Evolutionary conservation across 2,113 vertebrate genomes (phyloP).

Genomic region (Cariama cristata): DNA sequence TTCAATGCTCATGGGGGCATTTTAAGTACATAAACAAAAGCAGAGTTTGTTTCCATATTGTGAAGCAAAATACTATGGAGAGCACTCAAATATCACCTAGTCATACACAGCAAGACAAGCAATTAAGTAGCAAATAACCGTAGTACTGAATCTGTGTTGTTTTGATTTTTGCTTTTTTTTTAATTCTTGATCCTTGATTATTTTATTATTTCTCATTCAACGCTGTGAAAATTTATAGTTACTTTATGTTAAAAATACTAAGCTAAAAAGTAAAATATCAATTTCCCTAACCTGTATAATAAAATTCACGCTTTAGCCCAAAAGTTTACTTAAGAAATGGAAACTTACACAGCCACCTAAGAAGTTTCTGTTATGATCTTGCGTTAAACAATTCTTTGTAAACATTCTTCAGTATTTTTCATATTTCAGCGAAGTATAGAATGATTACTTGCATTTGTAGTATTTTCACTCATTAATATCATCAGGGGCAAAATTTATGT

Average conservation of each 20-base stretch:
- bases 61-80: neutral
- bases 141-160: neutral
- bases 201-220: neutral
- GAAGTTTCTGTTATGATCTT: neutral
- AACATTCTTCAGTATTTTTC: neutral
- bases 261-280: neutral
- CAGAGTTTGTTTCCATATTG: neutral
- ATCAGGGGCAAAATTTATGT: neutral
- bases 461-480: neutral
- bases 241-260: neutral
- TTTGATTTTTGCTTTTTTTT: neutral
- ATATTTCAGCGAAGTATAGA: neutral
- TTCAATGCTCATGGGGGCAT: neutral
- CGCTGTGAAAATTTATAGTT: neutral
- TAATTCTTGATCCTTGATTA: neutral
- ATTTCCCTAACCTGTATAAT: neutral
- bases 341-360: neutral
- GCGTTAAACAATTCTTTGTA: neutral
- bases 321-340: neutral
- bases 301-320: neutral
- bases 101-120: neutral
- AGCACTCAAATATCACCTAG: neutral
- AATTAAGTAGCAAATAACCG: neutral
- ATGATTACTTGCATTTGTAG: neutral
- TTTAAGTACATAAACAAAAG: neutral